These are phyloP conservation scores for Charina bottae DNA, from an alignment of 2,113 vertebrate genomes.

Conservation along the genomic window DNA sequence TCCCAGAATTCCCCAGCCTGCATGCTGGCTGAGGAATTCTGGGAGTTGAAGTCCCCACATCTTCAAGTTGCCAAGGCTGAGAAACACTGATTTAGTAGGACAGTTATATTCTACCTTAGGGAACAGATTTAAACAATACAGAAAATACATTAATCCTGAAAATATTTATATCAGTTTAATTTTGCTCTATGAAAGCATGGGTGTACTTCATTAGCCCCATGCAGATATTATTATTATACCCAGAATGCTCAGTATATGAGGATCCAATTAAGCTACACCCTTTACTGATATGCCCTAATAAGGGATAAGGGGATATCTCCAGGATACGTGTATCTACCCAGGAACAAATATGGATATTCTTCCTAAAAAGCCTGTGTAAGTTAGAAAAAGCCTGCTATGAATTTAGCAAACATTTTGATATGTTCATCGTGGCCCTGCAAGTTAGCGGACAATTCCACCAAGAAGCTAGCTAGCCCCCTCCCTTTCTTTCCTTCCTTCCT, in stretches of 20 bases:
- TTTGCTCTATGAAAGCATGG: no score
- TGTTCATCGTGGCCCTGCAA: not conserved
- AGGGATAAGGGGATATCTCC: no score
- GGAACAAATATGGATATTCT: not conserved
- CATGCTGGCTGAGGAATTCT: not conserved
- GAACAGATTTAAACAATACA: not conserved
- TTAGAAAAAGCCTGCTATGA: not conserved
- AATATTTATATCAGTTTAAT: not conserved
- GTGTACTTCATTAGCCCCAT: no score
- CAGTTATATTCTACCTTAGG: not conserved
- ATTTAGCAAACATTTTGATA: not conserved
- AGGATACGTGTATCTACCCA: not conserved
- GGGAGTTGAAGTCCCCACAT: not conserved
- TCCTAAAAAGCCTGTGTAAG: not conserved
- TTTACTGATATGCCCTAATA: no score
- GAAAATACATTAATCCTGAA: no score
- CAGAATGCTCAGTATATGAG: no score
- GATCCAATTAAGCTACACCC: no score
- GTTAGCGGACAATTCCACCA: not conserved
- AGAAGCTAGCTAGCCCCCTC: not conserved
- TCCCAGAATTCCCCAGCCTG: no score
- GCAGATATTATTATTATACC: no score
- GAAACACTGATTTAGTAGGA: not conserved
- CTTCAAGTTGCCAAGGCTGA: not conserved
- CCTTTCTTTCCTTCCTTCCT: no score